Evolutionary conservation across 2,797 vertebrate genomes (phyloP).

Genomic region (Myotis myotis): DNA sequence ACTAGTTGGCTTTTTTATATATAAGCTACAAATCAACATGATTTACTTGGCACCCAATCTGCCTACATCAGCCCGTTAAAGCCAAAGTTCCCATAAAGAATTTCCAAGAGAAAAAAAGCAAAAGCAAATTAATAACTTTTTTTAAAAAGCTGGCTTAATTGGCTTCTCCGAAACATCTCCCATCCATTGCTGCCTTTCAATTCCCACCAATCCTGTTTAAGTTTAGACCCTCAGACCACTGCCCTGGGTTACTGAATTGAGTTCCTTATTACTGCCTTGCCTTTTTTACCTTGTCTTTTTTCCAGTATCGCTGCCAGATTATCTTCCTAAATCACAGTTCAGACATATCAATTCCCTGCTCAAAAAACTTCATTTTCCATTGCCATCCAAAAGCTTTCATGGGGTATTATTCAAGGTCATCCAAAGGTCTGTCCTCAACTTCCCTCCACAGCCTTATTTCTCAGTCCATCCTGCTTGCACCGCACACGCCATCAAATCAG

Average conservation of each 20-base stretch:
- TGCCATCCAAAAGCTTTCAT: constrained; percentile 42
- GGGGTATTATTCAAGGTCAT: not conserved
- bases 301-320: constrained; percentile 11
- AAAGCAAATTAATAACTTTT: constrained; percentile 30
- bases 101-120: constrained; percentile 52
- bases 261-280: constrained; percentile 1
- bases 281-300: not conserved
- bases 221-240: not conserved
- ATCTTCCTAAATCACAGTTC: constrained; percentile 49
- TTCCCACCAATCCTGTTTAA: not conserved
- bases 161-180: not conserved
- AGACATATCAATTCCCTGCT: not conserved
- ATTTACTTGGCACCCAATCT: constrained; percentile 34
- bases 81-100: constrained; percentile 23
- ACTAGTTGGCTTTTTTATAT: constrained; percentile 22
- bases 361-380: constrained; percentile 21
- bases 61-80: constrained; percentile 49
- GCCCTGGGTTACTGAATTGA: not conserved
- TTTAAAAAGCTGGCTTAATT: not conserved
- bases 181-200: not conserved
- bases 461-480: not conserved
- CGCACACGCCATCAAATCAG: not conserved
- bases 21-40: constrained; percentile 53
- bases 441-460: not conserved
- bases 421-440: constrained; percentile 17